phyloP scores from a whole-genome alignment of 2,888 invertebrate genomes.

The Ophion ellenae region DNA sequence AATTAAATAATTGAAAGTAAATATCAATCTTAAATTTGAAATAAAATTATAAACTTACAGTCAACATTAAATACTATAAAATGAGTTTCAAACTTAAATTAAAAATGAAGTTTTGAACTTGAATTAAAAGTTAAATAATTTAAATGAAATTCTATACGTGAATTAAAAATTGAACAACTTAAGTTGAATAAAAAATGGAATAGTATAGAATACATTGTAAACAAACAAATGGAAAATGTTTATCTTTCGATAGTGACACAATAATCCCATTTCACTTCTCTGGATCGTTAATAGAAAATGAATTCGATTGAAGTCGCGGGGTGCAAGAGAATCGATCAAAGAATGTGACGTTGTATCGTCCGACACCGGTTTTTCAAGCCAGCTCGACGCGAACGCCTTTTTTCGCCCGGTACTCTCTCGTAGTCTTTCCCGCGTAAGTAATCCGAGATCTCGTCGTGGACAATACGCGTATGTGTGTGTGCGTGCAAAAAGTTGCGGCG shows the following conservation, averaged over 20 bases:
- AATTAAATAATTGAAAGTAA: too few species aligned
- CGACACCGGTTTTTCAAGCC: slow-evolving; percentile 51
- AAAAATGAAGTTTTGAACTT: too few species aligned
- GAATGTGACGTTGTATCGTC: slow-evolving; percentile 13
- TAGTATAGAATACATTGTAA: neutral
- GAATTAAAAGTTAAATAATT: too few species aligned
- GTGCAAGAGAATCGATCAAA: slow-evolving; percentile 21
- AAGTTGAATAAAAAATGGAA: too few species aligned
- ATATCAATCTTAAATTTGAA: too few species aligned
- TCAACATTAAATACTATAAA: too few species aligned
- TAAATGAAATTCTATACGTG: too few species aligned
- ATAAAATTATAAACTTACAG: too few species aligned
- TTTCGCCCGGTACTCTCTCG: slow-evolving; percentile 44
- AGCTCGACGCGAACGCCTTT: slow-evolving; percentile 35
- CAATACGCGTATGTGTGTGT: neutral
- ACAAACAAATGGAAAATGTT: neutral
- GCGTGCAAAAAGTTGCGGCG: slow-evolving; percentile 70
- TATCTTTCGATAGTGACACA: neutral
- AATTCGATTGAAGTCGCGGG: neutral
- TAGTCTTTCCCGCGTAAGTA: slow-evolving; percentile 68
- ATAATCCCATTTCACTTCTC: neutral
- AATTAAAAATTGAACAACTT: too few species aligned
- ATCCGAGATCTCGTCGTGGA: slow-evolving; percentile 73
- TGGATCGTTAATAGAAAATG: neutral
- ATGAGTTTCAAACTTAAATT: too few species aligned